Conservation (phyloP, 1,140 invertebrate genomes). For the Scylla paramamosain region DNA sequence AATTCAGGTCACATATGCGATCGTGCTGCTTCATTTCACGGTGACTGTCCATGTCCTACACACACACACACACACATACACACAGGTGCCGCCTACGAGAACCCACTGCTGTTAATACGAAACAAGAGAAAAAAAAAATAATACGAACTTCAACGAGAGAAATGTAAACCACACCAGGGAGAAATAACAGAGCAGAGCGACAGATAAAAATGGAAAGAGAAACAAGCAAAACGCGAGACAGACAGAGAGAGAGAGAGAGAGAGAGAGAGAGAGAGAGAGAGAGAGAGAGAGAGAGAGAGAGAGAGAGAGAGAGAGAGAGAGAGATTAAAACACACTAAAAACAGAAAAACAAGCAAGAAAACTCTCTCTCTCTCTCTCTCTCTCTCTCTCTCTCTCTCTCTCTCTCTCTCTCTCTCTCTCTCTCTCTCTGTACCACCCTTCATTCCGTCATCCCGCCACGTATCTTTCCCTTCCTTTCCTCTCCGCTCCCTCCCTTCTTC, state of each 20-base stretch:
- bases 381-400: background rate
- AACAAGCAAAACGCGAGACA: background rate
- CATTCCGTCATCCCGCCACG: background rate
- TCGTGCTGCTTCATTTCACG: background rate
- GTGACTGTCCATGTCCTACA: no score
- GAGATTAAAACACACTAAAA: background rate
- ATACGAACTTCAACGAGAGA: no score
- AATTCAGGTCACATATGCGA: background rate
- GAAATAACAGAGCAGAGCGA: no score
- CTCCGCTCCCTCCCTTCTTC: background rate
- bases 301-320: constrained; percentile 9
- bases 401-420: background rate
- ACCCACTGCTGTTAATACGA: background rate
- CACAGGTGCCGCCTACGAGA: background rate
- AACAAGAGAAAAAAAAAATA: background rate
- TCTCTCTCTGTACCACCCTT: no score
- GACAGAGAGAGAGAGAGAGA: no score
- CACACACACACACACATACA: constrained; percentile 8
- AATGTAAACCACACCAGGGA: no score
- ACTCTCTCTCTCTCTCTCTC: background rate
- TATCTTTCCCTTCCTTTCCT: background rate
- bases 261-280: no score
- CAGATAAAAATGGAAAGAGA: no score
- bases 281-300: background rate
- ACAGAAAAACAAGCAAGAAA: background rate